Percentiles rank a stretch among this genome's conserved stretches.
Conservation (phyloP, 2,888 invertebrate species). For the Lacanobia oleracea region DNA sequence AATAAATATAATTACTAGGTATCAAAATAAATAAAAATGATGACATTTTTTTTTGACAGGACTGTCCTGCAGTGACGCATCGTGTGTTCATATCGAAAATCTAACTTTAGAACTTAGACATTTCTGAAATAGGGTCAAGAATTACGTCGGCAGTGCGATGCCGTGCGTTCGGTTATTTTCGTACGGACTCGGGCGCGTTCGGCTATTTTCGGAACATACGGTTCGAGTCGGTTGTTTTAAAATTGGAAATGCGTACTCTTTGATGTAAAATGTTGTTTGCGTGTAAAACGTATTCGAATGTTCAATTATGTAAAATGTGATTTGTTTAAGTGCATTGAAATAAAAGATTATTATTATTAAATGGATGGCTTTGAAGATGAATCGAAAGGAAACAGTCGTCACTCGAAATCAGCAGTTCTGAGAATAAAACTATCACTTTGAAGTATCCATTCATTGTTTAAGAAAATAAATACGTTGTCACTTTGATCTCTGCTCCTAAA, state of each 20-base stretch:
- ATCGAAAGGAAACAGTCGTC: slow-evolving; percentile 10
- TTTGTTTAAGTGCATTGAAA: slow-evolving; percentile 22
- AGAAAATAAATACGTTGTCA: not conserved
- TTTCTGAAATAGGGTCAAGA: slow-evolving; percentile 89
- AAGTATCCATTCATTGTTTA: slow-evolving; percentile 17
- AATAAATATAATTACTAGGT: no score
- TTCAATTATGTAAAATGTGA: slow-evolving; percentile 16
- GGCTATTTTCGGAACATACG: slow-evolving; percentile 77
- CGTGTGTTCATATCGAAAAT: slow-evolving; percentile 64
- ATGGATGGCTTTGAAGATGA: slow-evolving; percentile 19
- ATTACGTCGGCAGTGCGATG: slow-evolving; percentile 82
- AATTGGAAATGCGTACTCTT: slow-evolving; percentile 82
- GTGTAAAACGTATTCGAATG: slow-evolving; percentile 26
- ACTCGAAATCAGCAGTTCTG: slow-evolving; percentile 9
- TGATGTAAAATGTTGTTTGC: slow-evolving; percentile 84
- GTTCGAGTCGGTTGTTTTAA: slow-evolving; percentile 79
- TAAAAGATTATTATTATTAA: slow-evolving; percentile 17
- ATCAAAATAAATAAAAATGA: no score
- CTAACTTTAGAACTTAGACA: slow-evolving; percentile 80
- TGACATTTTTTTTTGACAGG: not conserved
- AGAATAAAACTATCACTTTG: slow-evolving; percentile 15
- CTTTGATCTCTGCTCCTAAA: slow-evolving; percentile 10
- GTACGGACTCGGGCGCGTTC: slow-evolving; percentile 78
- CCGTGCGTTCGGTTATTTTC: slow-evolving; percentile 84
- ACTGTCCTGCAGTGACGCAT: slow-evolving; percentile 33